Evolutionary conservation across 2,888 invertebrate species (phyloP).

Genomic region (Cotesia congregata): DNA sequence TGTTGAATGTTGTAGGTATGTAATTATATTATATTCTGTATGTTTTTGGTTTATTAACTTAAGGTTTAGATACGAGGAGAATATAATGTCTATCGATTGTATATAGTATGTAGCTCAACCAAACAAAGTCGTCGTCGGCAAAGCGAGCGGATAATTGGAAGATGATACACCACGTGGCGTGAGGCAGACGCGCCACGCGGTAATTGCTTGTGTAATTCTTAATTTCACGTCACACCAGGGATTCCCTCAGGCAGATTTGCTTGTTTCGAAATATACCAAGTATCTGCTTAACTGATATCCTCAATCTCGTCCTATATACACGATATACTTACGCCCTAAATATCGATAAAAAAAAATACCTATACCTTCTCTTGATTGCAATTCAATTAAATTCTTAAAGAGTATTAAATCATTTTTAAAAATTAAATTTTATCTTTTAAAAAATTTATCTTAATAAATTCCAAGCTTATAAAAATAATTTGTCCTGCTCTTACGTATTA

Average conservation of each 20-base stretch:
- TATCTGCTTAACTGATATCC: conserved; percentile 23
- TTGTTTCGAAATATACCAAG: conserved; percentile 38
- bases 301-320: too few relatives aligned
- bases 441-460: neutral
- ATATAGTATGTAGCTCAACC: conserved; percentile 34
- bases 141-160: conserved; percentile 62
- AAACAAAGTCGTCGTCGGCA: conserved; percentile 52
- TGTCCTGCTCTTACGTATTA: conserved; percentile 13
- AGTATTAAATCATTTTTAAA: neutral
- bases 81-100: conserved; percentile 28
- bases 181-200: conserved; percentile 59
- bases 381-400: neutral
- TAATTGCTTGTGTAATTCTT: conserved; percentile 68
- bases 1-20: conserved; percentile 19
- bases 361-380: too few relatives aligned
- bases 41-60: neutral
- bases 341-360: too few relatives aligned
- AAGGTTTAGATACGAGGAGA: neutral
- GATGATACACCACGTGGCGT: conserved; percentile 65
- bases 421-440: neutral
- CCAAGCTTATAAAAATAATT: conserved; percentile 3
- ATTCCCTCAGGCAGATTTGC: conserved; percentile 53
- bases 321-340: too few relatives aligned
- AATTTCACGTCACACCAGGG: conserved; percentile 66
- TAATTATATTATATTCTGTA: conserved; percentile 30